These are phyloP conservation scores for Apodemus sylvaticus DNA, from an alignment of 2,113 vertebrate species.

Conservation along the genomic window DNA sequence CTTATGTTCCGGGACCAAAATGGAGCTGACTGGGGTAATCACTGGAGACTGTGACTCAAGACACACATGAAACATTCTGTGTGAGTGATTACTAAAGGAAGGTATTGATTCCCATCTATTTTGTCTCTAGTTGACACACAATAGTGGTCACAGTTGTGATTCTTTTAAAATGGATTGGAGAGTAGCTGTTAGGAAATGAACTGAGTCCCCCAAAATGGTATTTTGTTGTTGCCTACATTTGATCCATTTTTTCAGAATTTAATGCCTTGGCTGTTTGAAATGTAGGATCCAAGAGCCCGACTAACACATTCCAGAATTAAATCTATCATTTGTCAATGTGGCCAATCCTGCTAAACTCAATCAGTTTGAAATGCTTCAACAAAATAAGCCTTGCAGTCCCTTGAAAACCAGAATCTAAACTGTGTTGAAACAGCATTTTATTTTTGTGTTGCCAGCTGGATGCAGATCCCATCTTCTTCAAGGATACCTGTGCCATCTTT, in stretches of 20 bases:
- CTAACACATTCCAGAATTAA: conserved; percentile 24
- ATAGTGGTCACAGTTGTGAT: not conserved
- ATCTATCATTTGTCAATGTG: conserved; percentile 24
- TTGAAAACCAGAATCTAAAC: conserved; percentile 40
- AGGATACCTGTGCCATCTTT: not conserved
- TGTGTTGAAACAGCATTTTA: conserved; percentile 1
- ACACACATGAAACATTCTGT: not conserved
- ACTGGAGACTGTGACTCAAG: not conserved
- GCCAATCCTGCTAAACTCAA: not conserved
- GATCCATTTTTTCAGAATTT: conserved; percentile 40
- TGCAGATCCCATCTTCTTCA: not conserved
- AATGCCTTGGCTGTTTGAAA: not conserved
- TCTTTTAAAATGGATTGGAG: not conserved
- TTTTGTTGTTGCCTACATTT: conserved; percentile 31
- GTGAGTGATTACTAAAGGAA: not conserved
- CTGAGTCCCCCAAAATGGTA: not conserved
- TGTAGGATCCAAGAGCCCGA: not conserved
- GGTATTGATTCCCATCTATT: conserved; percentile 55
- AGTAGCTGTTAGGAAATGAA: not conserved
- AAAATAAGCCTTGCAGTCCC: not conserved
- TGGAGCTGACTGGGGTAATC: not conserved
- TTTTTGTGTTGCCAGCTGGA: not conserved
- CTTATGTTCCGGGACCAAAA: conserved; percentile 11
- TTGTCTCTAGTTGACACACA: conserved; percentile 27
- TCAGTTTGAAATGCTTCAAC: conserved; percentile 16